phyloP scores from a whole-genome alignment of 2,888 invertebrate genomes.

The Tyria jacobaeae region DNA sequence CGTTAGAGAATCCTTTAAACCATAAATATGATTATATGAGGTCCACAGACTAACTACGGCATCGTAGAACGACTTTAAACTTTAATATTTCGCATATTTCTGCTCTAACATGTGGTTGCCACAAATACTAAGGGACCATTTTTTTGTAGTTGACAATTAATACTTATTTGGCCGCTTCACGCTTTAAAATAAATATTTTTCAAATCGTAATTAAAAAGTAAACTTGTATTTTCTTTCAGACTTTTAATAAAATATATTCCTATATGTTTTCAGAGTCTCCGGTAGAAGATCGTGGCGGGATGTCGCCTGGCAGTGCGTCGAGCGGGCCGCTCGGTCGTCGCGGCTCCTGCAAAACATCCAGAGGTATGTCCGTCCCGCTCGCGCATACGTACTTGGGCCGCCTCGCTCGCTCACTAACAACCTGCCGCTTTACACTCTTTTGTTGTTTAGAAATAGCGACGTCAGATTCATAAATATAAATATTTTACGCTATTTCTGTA shows the following conservation, averaged over 20 bases:
- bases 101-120: conserved; percentile 4
- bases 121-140: too few relatives aligned
- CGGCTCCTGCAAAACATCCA: conserved; percentile 95
- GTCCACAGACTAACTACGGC: neutral
- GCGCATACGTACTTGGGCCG: conserved; percentile 28
- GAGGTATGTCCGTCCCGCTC: conserved; percentile 88
- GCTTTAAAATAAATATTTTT: conserved; percentile 8
- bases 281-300: conserved; percentile 90
- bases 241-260: neutral
- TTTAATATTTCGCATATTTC: conserved; percentile 4
- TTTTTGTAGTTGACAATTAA: too few relatives aligned
- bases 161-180: conserved; percentile 10
- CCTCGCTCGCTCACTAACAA: conserved; percentile 58
- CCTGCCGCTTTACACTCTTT: conserved; percentile 54
- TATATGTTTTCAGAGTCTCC: conserved; percentile 88
- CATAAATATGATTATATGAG: too few relatives aligned
- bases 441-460: conserved; percentile 41
- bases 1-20: too few relatives aligned
- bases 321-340: conserved; percentile 91
- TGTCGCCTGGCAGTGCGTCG: conserved; percentile 90
- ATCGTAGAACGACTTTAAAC: neutral
- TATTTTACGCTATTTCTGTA: conserved; percentile 22
- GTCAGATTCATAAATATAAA: neutral
- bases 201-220: conserved; percentile 6
- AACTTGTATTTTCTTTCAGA: neutral